phyloP scores from a whole-genome alignment of 2,888 invertebrate species.

The Thelaira solivaga region DNA sequence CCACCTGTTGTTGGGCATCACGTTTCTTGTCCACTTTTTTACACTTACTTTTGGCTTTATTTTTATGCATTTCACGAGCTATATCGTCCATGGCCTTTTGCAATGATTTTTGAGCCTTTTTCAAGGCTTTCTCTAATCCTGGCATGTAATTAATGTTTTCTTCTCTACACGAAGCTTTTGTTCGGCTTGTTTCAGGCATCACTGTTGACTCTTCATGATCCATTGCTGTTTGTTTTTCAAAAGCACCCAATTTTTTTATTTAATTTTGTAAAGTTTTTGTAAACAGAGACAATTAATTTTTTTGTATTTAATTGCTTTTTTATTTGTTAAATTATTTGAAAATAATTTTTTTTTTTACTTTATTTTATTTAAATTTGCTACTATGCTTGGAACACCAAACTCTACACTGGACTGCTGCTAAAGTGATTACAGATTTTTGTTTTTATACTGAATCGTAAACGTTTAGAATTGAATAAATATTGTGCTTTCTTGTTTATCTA shows the following conservation, averaged over 20 bases:
- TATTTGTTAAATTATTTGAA: neutral
- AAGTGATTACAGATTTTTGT: neutral
- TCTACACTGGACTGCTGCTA: conserved; percentile 9
- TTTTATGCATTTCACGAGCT: conserved; percentile 34
- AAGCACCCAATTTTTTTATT: conserved; percentile 63
- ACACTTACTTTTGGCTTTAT: conserved; percentile 47
- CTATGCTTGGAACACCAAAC: no score
- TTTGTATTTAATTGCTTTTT: neutral
- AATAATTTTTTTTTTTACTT: neutral
- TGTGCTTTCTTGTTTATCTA: conserved; percentile 33
- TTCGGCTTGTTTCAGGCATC: neutral
- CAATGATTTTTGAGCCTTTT: conserved; percentile 66
- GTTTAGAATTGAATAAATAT: conserved; percentile 16
- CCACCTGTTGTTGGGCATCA: no score
- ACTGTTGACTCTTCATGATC: conserved; percentile 51
- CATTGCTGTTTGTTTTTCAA: conserved; percentile 38
- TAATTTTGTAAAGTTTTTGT: neutral
- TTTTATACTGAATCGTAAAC: conserved; percentile 48
- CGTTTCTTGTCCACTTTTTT: conserved; percentile 54
- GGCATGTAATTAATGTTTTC: conserved; percentile 19
- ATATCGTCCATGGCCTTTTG: conserved; percentile 55
- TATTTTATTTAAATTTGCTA: no score
- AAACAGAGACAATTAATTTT: no score
- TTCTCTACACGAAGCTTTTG: conserved; percentile 3
- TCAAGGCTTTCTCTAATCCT: conserved; percentile 65